These are phyloP conservation scores for Erythrocercus mccallii DNA, from an alignment of 2,113 vertebrate genomes.

Conservation along the genomic window DNA sequence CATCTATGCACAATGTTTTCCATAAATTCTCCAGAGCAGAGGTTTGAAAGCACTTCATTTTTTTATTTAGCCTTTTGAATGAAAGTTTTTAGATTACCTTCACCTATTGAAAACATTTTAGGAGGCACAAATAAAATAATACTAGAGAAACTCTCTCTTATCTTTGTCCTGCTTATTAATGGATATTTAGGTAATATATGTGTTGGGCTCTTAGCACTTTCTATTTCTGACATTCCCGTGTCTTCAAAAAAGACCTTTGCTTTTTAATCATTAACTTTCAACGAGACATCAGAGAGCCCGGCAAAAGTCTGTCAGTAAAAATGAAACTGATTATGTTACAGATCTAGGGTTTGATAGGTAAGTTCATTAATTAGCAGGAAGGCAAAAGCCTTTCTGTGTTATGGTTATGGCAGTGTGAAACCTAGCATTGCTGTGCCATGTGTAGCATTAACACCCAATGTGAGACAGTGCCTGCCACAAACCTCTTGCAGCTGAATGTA, in stretches of 20 bases:
- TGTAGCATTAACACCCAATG: fast-evolving
- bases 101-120: neutral
- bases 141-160: neutral
- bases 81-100: neutral
- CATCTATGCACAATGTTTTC: neutral
- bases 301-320: neutral
- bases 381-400: neutral
- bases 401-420: neutral
- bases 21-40: neutral
- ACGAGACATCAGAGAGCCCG: neutral
- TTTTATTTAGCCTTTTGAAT: neutral
- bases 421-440: neutral
- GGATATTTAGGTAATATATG: neutral
- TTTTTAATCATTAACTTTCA: neutral
- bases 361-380: neutral
- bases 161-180: neutral
- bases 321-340: neutral
- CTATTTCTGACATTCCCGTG: neutral
- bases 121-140: neutral
- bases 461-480: neutral
- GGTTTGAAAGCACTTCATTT: neutral
- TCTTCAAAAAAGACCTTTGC: neutral
- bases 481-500: neutral
- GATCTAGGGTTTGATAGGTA: neutral
- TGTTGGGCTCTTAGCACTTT: neutral